Base-by-base conservation (phyloP, 1,140 invertebrate species). In the Trichoplusia ni region DNA sequence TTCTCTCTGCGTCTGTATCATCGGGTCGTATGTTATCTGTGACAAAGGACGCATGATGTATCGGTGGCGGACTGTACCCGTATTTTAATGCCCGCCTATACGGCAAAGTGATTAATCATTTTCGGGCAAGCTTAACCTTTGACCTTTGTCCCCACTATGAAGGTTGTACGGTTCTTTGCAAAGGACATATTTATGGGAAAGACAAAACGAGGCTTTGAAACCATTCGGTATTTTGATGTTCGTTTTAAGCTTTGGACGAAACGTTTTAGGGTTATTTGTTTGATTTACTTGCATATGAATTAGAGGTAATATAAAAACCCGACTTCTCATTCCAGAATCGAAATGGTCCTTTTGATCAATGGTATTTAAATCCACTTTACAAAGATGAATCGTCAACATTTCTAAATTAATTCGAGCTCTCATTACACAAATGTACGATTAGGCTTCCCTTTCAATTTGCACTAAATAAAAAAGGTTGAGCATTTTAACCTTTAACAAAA, bases 161-260 rank as follows among this genome's bases (percentile, higher is more conserved):
- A 54, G 51, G 51, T 54, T 27, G 33, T 7, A 47, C 44, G 13
- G 13, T 47, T 40, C 35, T 25, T 54, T 54, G 51, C 51, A 54
- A 54, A 21, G 35, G 35, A 54, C 51, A 54, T 54, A 54, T 54
- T 54, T 54, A 54, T 54, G 51, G 35, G 35, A 40, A 54, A 54
- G 51, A 54, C 21, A 38, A 38, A 54, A 54, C 14, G 44, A 25
- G 13, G 44, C 6, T 47, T 27, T 29, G n/a, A 16, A 29, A 47
- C 29, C 44, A 46, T 46, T 46, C 11, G 13, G 4, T 9, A 13
- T 46, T 44, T 44, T 5, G n/a, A 14, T 4, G 19, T 19, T 13
- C n/a, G 9, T 46, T 47, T 47, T 47, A 29, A n/a, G n/a, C n/a
- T n/a, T n/a, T n/a, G n/a, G 25, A 9, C 11, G 14, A 2, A 16